These are phyloP conservation scores for Rhinolophus sinicus DNA, from an alignment of 2,113 vertebrate species.

Conservation along the genomic window DNA sequence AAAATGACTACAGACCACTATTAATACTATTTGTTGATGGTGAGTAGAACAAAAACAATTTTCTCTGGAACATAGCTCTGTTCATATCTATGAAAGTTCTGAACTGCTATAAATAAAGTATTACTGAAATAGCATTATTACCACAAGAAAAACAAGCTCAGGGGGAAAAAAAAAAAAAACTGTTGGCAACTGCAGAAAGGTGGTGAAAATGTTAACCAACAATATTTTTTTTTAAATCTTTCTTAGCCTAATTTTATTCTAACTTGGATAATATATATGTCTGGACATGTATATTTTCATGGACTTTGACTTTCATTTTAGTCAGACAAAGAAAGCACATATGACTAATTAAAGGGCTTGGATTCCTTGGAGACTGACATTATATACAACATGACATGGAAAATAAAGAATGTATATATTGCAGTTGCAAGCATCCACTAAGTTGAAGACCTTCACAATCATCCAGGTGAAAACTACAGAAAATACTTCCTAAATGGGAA, in stretches of 20 bases:
- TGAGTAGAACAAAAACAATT: not conserved
- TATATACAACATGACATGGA: not conserved
- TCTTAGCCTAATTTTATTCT: not conserved
- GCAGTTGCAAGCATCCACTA: not conserved
- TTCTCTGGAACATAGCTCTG: not conserved
- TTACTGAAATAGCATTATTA: not conserved
- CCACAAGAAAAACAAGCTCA: not conserved
- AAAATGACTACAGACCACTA: not conserved
- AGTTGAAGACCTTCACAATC: not conserved
- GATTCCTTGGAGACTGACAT: not conserved
- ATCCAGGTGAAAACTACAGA: not conserved
- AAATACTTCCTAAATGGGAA: not conserved
- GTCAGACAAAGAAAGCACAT: slow-evolving; percentile 31
- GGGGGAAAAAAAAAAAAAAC: not conserved
- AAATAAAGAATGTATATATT: not conserved
- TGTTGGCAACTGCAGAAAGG: not conserved
- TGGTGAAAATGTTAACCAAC: not conserved
- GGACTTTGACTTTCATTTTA: not conserved
- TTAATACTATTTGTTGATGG: not conserved
- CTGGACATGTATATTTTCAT: not conserved
- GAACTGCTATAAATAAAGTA: not conserved
- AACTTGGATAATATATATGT: not conserved
- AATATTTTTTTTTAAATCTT: not conserved
- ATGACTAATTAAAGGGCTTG: not conserved
- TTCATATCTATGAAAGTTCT: not conserved